Evolutionary conservation across 2,888 invertebrate genomes (phyloP), one percentile per base, ranked within the genome.

Genomic region (Gortyna flavago): DNA sequence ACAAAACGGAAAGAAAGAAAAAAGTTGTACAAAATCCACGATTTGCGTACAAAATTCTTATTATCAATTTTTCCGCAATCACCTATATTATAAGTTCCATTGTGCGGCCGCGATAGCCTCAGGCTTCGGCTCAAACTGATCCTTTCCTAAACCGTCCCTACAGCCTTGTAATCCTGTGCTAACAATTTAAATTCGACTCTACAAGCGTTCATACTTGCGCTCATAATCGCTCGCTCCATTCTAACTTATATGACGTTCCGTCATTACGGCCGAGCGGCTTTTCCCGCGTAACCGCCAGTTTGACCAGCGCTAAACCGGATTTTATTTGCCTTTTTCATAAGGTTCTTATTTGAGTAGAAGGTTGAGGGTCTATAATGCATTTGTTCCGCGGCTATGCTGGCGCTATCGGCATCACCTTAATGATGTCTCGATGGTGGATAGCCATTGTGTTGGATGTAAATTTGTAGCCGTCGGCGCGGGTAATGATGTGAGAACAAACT

Each of bases 401-500:
- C 96, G 96, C 96, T 96, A 96, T 96, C 96, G 95, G 96, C 96
- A 96, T 96, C 96, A 96, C 96, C 96, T 96, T 96, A 96, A 96
- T 96, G 96, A 96, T 96, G 96, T 96, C 96, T 96, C 96, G 96
- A 96, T 96, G 96, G 95, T 95, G 96, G 96, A 96, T 96, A 96
- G 96, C 96, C 96, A 96, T 96, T 96, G 96, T 96, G 96, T 95
- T 95, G 96, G 96, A 96, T 96, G 96, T 96, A 96, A 96, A 96
- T 96, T 96, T 96, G 96, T 96, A 96, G 96, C 96, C 96, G 96
- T 96, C 96, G 96, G 96, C 96, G 96, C 95, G 96, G 96, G 96
- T 96, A 96, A 96, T 96, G 96, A 96, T 96, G 96, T 96, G 96
- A 96, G 96, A 96, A 96, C 96, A 96, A 95, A 96, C 96, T 96